Percentiles rank a stretch among this genome's conserved stretches.
Evolutionary conservation across 1,140 invertebrate genomes (phyloP).

Genomic region (Diabrotica undecimpunctata): DNA sequence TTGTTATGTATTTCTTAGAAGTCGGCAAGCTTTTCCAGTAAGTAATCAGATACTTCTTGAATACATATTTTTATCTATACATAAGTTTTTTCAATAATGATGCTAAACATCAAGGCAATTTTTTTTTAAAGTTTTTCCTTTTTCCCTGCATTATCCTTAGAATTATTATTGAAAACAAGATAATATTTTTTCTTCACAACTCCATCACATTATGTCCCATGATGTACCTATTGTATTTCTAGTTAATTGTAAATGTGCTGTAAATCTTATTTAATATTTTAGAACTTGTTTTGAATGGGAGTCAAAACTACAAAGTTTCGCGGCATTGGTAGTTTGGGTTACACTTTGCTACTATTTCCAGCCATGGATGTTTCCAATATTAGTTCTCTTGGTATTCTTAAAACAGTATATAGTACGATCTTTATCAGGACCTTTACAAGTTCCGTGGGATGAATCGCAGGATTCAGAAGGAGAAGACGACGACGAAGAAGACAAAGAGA

Average conservation of each 20-base stretch:
- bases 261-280: slow-evolving; percentile 35
- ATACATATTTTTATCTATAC: too few relatives aligned
- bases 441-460: slow-evolving; percentile 76
- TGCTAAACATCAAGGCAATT: too few relatives aligned
- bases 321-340: slow-evolving; percentile 82
- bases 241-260: too few relatives aligned
- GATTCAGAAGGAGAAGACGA: slow-evolving; percentile 62
- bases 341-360: slow-evolving; percentile 79
- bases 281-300: slow-evolving; percentile 98
- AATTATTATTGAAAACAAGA: too few relatives aligned
- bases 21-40: slow-evolving; percentile 88
- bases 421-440: slow-evolving; percentile 48
- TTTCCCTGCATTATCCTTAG: too few relatives aligned
- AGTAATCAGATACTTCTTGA: slow-evolving; percentile 48
- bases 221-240: too few relatives aligned
- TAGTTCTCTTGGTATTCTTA: slow-evolving; percentile 71
- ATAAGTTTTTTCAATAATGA: too few relatives aligned
- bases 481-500: slow-evolving; percentile 66
- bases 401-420: slow-evolving; percentile 65
- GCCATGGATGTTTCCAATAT: slow-evolving; percentile 82
- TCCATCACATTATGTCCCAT: too few relatives aligned
- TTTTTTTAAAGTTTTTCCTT: too few relatives aligned
- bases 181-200: too few relatives aligned
- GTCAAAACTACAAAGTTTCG: slow-evolving; percentile 79
- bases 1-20: slow-evolving; percentile 86